Evolutionary conservation across 2,888 invertebrate genomes (phyloP).

Genomic region (Scaptodrosophila latifasciaeformis): DNA sequence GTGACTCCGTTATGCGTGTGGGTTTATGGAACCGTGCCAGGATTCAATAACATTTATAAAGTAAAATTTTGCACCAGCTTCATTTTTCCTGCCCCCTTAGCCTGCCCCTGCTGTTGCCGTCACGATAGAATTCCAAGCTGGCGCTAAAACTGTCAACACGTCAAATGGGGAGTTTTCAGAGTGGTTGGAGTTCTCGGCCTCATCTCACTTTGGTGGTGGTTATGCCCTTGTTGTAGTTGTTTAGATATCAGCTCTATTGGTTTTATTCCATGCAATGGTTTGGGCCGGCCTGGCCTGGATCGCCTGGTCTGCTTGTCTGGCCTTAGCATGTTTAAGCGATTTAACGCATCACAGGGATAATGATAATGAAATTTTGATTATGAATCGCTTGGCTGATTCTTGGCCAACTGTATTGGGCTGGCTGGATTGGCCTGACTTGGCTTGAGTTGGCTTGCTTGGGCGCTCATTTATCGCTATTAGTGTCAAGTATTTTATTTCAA

Average conservation of each 20-base stretch:
- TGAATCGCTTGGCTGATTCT: constrained; percentile 55
- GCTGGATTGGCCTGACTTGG: too few species aligned
- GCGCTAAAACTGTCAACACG: constrained; percentile 64
- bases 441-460: too few species aligned
- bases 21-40: constrained; percentile 9
- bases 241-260: neutral
- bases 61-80: constrained; percentile 66
- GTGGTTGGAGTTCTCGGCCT: constrained; percentile 26
- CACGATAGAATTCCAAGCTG: constrained; percentile 34
- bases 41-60: constrained; percentile 65
- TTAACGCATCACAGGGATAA: constrained; percentile 71
- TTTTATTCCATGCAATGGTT: neutral
- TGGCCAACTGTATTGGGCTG: neutral
- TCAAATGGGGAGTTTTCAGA: constrained; percentile 38
- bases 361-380: constrained; percentile 70
- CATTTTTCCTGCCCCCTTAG: constrained; percentile 21
- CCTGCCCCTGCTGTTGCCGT: constrained; percentile 19
- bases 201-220: neutral
- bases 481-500: constrained; percentile 39
- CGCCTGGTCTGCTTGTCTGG: constrained; percentile 9
- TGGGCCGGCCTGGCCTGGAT: neutral
- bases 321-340: constrained; percentile 67
- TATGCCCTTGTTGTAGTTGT: neutral
- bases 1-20: neutral
- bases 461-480: constrained; percentile 44